Evolutionary conservation across 2,113 vertebrate genomes (phyloP).

Genomic region (Tautogolabrus adspersus): DNA sequence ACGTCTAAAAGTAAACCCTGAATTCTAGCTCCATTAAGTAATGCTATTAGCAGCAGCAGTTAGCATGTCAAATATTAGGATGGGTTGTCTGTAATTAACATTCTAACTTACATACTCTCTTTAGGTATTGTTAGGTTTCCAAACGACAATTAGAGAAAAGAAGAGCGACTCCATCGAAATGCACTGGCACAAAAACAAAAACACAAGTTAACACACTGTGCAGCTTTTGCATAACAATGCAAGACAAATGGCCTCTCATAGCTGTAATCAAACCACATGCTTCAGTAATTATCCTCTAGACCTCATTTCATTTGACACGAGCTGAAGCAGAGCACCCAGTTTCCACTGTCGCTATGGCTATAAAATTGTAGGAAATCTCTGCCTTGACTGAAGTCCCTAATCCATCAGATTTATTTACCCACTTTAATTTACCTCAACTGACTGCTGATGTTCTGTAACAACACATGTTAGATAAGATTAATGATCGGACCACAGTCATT

Average conservation of each 20-base stretch:
- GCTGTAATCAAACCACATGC: conserved; percentile 51
- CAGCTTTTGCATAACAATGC: conserved; percentile 23
- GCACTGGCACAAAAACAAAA: not conserved
- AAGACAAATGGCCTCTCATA: not conserved
- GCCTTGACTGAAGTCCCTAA: not conserved
- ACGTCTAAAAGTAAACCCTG: too few relatives aligned
- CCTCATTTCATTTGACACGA: conserved; percentile 26
- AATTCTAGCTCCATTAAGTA: too few relatives aligned
- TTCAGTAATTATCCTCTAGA: conserved; percentile 43
- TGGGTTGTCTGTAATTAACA: too few relatives aligned
- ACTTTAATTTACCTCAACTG: not conserved
- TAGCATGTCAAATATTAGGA: too few relatives aligned
- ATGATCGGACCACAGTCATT: not conserved
- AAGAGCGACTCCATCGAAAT: not conserved
- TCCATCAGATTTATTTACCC: conserved; percentile 5
- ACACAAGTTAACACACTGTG: not conserved
- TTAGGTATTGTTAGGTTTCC: not conserved
- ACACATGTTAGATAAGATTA: conserved; percentile 4
- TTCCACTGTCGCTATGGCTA: not conserved
- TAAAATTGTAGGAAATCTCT: conserved; percentile 8
- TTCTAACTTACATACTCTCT: not conserved
- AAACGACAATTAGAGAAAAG: too few relatives aligned
- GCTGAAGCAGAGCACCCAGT: conserved; percentile 1
- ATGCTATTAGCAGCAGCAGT: too few relatives aligned
- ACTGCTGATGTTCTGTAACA: not conserved